These are phyloP conservation scores for Diaphora mendica DNA, from an alignment of 2,888 invertebrate genomes.

Conservation along the genomic window DNA sequence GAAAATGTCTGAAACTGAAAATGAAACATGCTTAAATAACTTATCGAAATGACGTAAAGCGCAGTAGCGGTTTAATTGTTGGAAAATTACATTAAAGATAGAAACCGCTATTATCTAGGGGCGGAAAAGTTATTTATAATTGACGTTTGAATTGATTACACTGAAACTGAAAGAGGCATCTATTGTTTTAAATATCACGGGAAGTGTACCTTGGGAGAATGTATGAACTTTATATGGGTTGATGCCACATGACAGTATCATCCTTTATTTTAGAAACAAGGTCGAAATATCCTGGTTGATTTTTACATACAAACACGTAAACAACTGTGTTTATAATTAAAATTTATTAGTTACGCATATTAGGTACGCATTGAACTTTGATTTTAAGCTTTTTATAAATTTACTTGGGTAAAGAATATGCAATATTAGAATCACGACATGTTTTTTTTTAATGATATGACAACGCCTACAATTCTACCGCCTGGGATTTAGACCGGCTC, in stretches of 20 bases:
- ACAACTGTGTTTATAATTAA: not conserved
- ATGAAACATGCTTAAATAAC: not conserved
- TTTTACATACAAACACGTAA: not conserved
- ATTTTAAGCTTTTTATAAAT: not conserved
- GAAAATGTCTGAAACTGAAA: not conserved
- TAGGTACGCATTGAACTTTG: not conserved
- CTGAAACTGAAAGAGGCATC: too few relatives aligned
- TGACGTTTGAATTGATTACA: conserved; percentile 7
- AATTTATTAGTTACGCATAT: not conserved
- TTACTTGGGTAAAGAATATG: not conserved
- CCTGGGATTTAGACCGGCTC: too few relatives aligned
- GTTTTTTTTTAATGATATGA: too few relatives aligned
- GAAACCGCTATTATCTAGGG: conserved; percentile 5
- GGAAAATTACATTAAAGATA: not conserved
- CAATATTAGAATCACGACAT: not conserved
- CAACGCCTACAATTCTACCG: too few relatives aligned
- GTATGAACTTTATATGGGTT: not conserved
- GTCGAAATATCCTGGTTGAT: not conserved
- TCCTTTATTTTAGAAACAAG: not conserved
- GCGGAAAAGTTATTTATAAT: not conserved
- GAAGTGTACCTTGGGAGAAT: not conserved
- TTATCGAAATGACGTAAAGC: not conserved
- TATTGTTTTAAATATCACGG: not conserved
- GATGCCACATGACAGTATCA: not conserved
- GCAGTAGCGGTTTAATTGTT: not conserved